Evolutionary conservation across 1,140 invertebrate species (phyloP), one percentile per base, ranked within the genome.

Genomic region (Zaprionus tsacasi): DNA sequence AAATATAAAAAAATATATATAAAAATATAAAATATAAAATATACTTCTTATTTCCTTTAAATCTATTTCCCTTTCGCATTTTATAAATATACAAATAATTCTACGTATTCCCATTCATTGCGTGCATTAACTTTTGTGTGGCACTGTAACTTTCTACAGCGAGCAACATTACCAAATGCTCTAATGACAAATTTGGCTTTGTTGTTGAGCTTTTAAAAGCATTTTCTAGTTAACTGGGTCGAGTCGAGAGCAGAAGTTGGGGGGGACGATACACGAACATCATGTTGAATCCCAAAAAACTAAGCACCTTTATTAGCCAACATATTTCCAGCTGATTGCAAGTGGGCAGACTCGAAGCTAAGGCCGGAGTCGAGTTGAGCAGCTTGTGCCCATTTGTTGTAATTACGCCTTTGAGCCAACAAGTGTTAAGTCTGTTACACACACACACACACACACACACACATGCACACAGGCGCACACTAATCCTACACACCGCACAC

Each of bases 361-460:
- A 10, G 30, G 45, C 8, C 15, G 48, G 36, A 65, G 60, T 21
- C 17, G 21, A 48, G 17, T 7, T 13, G 45, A 27, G 33, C 78
- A 77, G 64, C 66, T 76, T 60, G 52, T 70, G 61, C 38, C 81
- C 85, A 88, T 89, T 89, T 89, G 81, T 90, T 90, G 85, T 81
- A 89, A 89, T 89, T 89, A 89, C 85, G 78, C 75, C 64, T 91
- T 80, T 86, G 88, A 86, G 87, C 82, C 82, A 91, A 87, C 87
- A 90, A 90, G 87, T 90, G 82, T 90, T 91, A 77, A 69, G 73
- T 71, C 78, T 74, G 54, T 36, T 17, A 67, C 36, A 76, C 33
- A 74, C 65, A 48, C 57, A 55, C 52, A 64, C 35, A 64, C 35
- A 15, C 36, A 45, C 13, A 21, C 30, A 21, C 63, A 65, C 12